Conservation (phyloP, 1,140 invertebrate genomes). For the Drosophila equinoxialis region DNA sequence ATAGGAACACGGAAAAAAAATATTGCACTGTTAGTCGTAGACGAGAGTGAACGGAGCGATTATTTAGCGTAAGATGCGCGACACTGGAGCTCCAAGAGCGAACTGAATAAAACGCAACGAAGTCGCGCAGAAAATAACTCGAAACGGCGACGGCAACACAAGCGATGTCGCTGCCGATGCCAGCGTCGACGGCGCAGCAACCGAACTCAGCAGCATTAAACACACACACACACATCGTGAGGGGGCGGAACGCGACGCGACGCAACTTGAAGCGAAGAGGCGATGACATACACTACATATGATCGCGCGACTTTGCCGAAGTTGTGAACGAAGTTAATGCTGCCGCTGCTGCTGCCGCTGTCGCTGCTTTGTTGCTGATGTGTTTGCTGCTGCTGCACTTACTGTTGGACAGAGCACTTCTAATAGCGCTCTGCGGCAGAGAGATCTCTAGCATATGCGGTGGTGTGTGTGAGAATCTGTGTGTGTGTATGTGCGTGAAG, state of each 20-base stretch:
- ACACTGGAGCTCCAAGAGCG: constrained; percentile 61
- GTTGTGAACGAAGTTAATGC: constrained; percentile 15
- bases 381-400: constrained; percentile 3
- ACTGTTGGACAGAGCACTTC: constrained; percentile 5
- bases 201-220: neutral
- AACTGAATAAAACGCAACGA: constrained; percentile 68
- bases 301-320: constrained; percentile 21
- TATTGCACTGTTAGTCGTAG: constrained; percentile 3
- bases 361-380: neutral
- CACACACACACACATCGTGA: constrained; percentile 3
- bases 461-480: constrained; percentile 2
- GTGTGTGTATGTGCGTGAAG: constrained; percentile 17
- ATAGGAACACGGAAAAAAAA: constrained; percentile 35
- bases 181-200: constrained; percentile 37
- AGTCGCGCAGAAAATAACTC: constrained; percentile 70
- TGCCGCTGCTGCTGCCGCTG: constrained; percentile 31
- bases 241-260: constrained; percentile 40
- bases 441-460: constrained; percentile 26
- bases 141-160: constrained; percentile 41
- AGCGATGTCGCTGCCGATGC: constrained; percentile 8
- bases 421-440: constrained; percentile 12
- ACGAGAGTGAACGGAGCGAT: constrained; percentile 50
- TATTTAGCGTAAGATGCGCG: constrained; percentile 45
- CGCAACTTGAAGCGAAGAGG: constrained; percentile 46
- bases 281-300: constrained; percentile 20